Conservation (phyloP, 2,797 vertebrate genomes). For the Vipera latastei region DNA sequence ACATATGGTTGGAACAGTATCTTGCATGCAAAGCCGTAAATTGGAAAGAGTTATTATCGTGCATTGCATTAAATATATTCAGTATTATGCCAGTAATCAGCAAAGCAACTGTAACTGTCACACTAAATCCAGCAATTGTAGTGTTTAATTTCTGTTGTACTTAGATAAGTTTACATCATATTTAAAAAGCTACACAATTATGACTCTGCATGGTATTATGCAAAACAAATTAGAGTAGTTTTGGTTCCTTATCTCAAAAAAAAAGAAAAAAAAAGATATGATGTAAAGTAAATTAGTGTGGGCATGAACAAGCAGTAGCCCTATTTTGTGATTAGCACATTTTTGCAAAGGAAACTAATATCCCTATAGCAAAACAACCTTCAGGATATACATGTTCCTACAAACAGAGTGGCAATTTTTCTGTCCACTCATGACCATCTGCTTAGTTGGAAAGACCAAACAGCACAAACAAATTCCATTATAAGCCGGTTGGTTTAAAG, state of each 20-base stretch:
- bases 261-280: neutral
- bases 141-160: constrained; percentile 10
- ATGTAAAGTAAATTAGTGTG: neutral
- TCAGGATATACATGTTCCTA: neutral
- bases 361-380: neutral
- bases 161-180: neutral
- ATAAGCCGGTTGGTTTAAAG: neutral
- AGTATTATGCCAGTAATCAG: constrained; percentile 36
- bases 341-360: neutral
- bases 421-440: neutral
- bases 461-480: neutral
- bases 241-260: constrained; percentile 16
- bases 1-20: constrained; percentile 28
- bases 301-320: neutral
- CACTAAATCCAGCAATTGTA: constrained; percentile 23
- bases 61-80: constrained; percentile 37
- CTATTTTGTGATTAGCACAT: neutral
- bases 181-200: constrained; percentile 14
- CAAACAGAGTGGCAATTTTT: neutral
- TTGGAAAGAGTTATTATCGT: constrained; percentile 32
- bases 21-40: constrained; percentile 27
- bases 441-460: neutral
- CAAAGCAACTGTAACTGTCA: constrained; percentile 16
- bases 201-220: constrained; percentile 4
- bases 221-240: constrained; percentile 8